A percentile compares a stretch with the other conserved stretches of the same genome.
phyloP scores from a whole-genome alignment of 2,797 vertebrate genomes.

The Taenioides sp. region DNA sequence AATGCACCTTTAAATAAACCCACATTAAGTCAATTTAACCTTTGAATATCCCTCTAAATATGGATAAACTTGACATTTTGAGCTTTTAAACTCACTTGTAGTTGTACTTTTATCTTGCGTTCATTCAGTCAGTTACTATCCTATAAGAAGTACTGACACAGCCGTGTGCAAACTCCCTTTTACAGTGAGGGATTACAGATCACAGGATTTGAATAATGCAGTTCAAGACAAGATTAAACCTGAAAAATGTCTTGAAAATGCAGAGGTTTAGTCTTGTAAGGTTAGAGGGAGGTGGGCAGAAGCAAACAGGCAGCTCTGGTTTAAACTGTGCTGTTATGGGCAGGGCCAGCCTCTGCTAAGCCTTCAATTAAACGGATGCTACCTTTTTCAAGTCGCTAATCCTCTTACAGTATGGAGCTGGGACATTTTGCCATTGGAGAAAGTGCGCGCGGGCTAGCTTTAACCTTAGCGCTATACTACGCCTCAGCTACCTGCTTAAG shows the following conservation, averaged over 20 bases:
- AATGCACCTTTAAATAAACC: too few relatives aligned
- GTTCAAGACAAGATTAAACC: constrained; percentile 81
- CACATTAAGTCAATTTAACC: background rate
- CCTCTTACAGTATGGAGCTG: constrained; percentile 80
- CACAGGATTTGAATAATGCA: constrained; percentile 78
- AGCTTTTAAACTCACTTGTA: constrained; percentile 17
- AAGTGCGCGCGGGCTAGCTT: constrained; percentile 39
- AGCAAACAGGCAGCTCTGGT: constrained; percentile 71
- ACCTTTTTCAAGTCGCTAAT: constrained; percentile 85
- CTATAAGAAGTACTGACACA: constrained; percentile 43
- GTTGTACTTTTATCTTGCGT: constrained; percentile 5
- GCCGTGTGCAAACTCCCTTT: constrained; percentile 45
- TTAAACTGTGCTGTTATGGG: constrained; percentile 73
- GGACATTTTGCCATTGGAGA: constrained; percentile 72
- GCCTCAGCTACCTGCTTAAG: constrained; percentile 49
- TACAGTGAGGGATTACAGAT: constrained; percentile 44
- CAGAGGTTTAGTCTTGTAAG: constrained; percentile 70
- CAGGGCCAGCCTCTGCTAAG: constrained; percentile 77
- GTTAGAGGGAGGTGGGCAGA: constrained; percentile 66
- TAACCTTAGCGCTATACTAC: constrained; percentile 6
- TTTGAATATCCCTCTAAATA: background rate
- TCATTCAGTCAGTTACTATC: constrained; percentile 37
- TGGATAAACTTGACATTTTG: constrained; percentile 1
- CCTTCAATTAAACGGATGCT: constrained; percentile 85
- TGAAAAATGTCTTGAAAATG: constrained; percentile 77